A percentile compares a stretch with the other conserved stretches of the same genome.
Conservation (phyloP, 2,113 vertebrate species). For the Argyrosomus japonicus region DNA sequence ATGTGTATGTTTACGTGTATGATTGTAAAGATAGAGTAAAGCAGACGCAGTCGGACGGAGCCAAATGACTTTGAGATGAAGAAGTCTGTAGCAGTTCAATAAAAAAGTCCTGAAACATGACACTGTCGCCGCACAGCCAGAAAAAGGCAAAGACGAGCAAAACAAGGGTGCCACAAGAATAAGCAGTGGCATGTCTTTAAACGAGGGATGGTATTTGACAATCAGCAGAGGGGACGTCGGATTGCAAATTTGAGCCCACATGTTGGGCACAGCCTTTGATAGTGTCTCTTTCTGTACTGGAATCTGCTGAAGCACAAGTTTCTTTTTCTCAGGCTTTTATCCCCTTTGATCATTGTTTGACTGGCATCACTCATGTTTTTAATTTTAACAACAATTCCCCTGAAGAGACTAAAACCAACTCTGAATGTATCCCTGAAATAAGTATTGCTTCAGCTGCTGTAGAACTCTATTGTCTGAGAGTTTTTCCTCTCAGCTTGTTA, state of each 20-base stretch:
- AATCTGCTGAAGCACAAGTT: conserved; percentile 1
- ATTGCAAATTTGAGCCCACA: conserved; percentile 33
- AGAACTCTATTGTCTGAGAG: not conserved
- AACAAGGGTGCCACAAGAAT: conserved; percentile 42
- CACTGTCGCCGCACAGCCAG: not conserved
- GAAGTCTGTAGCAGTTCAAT: conserved; percentile 23
- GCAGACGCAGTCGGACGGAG: not conserved
- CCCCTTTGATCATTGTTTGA: conserved; percentile 16
- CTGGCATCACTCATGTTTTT: conserved; percentile 1
- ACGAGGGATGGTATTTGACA: conserved; percentile 31
- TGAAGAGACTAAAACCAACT: conserved; percentile 14
- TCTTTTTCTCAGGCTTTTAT: not conserved
- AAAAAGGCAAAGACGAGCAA: conserved; percentile 39
- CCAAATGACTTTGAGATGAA: conserved; percentile 16
- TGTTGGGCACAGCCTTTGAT: conserved; percentile 26
- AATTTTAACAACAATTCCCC: conserved; percentile 4
- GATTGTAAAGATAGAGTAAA: conserved; percentile 16
- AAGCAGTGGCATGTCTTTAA: conserved; percentile 17
- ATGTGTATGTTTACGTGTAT: not conserved
- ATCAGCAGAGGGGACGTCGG: conserved; percentile 41
- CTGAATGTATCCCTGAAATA: not conserved
- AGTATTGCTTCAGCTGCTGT: not conserved
- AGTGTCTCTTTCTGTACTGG: not conserved
- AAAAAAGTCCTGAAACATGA: conserved; percentile 30
- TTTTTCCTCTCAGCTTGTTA: not conserved